Evolutionary conservation across 2,113 vertebrate species (phyloP).

Genomic region (Thinocorus orbignyianus): DNA sequence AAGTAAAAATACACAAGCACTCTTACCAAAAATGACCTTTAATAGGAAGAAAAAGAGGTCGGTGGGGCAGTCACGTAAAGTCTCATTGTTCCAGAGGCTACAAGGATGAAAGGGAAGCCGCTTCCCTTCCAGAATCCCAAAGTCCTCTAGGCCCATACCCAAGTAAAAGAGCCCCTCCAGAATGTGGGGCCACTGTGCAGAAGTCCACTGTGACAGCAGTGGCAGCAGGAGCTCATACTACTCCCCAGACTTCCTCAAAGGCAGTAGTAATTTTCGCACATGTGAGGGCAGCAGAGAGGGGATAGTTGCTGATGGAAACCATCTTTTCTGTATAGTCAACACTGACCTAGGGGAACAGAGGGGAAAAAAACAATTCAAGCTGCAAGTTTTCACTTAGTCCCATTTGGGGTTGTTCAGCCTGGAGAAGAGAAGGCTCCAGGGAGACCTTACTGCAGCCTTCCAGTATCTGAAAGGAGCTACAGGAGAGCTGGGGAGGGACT

Average conservation of each 20-base stretch:
- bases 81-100: not conserved
- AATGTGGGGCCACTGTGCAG: not conserved
- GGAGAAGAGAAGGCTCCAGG: too few species aligned
- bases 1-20: not conserved
- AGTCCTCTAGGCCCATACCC: not conserved
- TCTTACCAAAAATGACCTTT: slow-evolving; percentile 32
- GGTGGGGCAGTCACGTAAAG: not conserved
- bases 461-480: too few species aligned
- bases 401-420: too few species aligned
- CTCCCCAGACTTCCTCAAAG: slow-evolving; percentile 94
- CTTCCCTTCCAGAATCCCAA: not conserved
- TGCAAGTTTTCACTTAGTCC: not conserved
- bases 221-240: slow-evolving; percentile 76
- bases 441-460: too few species aligned
- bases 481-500: too few species aligned
- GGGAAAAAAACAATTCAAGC: not conserved
- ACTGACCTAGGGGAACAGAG: slow-evolving; percentile 75
- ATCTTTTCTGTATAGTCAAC: slow-evolving; percentile 93
- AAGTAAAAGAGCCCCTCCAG: not conserved
- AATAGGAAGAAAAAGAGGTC: not conserved
- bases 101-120: not conserved
- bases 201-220: not conserved
- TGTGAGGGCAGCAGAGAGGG: slow-evolving; percentile 93
- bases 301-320: slow-evolving; percentile 95
- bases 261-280: slow-evolving; percentile 95